phyloP scores from a whole-genome alignment of 2,888 invertebrate species.

The Trypoxylon attenuatum region DNA sequence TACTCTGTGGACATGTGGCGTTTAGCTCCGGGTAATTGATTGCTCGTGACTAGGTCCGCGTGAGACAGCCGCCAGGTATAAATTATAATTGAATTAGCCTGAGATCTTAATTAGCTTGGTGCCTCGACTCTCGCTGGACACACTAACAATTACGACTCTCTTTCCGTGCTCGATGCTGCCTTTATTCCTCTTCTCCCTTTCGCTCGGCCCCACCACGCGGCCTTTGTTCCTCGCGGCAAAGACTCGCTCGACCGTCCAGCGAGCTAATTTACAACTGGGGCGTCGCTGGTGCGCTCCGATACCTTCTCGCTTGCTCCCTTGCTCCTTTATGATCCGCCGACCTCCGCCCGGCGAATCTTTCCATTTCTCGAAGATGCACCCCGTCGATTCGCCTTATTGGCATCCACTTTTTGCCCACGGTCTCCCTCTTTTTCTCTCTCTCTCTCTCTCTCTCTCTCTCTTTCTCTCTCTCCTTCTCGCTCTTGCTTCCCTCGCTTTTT shows the following conservation, averaged over 20 bases:
- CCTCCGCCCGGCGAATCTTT: not conserved
- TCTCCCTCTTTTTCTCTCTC: too few relatives aligned
- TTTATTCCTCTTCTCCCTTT: conserved; percentile 13
- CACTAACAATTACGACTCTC: conserved; percentile 37
- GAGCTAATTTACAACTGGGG: conserved; percentile 65
- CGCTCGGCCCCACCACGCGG: conserved; percentile 1
- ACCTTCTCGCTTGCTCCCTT: not conserved
- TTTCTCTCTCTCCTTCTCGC: not conserved
- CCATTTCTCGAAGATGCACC: not conserved
- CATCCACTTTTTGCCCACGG: too few relatives aligned
- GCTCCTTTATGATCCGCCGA: too few relatives aligned
- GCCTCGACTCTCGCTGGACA: conserved; percentile 20
- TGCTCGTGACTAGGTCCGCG: conserved; percentile 50
- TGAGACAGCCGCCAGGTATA: conserved; percentile 57
- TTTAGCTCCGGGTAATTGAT: conserved; percentile 68
- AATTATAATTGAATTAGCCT: conserved; percentile 72
- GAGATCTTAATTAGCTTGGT: conserved; percentile 67
- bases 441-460: not conserved
- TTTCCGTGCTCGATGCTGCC: conserved; percentile 27
- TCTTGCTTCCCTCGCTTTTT: not conserved
- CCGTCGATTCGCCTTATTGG: too few relatives aligned
- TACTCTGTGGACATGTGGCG: conserved; percentile 60
- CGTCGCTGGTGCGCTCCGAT: conserved; percentile 54
- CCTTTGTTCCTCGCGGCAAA: conserved; percentile 5
- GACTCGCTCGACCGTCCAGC: conserved; percentile 42